phyloP scores from a whole-genome alignment of 2,888 invertebrate genomes.

The Athripsodes cinereus region DNA sequence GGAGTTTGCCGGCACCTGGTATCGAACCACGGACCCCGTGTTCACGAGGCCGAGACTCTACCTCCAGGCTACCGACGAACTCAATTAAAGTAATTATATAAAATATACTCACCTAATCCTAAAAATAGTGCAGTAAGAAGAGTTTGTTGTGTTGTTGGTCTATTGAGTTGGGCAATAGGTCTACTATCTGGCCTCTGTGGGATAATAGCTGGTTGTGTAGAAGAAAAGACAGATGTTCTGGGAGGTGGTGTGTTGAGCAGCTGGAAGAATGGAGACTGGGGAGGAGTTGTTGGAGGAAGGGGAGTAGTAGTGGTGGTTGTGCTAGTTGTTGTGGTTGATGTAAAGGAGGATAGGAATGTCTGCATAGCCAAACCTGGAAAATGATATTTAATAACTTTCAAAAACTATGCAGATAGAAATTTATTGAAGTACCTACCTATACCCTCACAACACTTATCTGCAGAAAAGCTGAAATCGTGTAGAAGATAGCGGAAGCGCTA shows the following conservation, averaged over 20 bases:
- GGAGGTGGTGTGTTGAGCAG: not conserved
- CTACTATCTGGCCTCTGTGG: not conserved
- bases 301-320: not conserved
- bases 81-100: too few species aligned
- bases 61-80: too few species aligned
- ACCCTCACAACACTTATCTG: too few species aligned
- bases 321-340: not conserved
- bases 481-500: not conserved
- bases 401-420: too few species aligned
- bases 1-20: too few species aligned
- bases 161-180: not conserved
- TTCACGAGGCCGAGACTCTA: too few species aligned
- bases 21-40: too few species aligned
- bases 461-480: too few species aligned
- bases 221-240: not conserved
- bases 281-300: not conserved
- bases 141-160: not conserved
- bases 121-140: not conserved
- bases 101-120: not conserved
- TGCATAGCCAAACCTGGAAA: conserved; percentile 14
- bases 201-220: not conserved
- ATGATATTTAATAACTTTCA: too few species aligned
- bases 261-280: not conserved
- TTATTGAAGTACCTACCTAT: too few species aligned
- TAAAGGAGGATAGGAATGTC: conserved; percentile 7